These are phyloP conservation scores for Scopus umbretta DNA, from an alignment of 2,113 vertebrate species.

Conservation along the genomic window DNA sequence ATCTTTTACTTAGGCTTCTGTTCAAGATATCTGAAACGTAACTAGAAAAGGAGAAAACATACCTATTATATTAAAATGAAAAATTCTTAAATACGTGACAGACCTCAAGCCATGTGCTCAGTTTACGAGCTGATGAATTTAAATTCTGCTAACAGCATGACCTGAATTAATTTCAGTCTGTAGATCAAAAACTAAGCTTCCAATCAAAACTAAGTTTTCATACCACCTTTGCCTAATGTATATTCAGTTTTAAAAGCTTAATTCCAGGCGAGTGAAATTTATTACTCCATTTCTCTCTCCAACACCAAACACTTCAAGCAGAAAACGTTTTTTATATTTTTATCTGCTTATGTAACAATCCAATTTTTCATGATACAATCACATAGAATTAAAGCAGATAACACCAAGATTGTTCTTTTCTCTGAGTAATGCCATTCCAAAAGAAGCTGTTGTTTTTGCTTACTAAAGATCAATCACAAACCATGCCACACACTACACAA, in stretches of 20 bases:
- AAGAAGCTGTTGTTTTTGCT: not conserved
- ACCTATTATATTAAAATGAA: not conserved
- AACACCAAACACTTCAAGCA: not conserved
- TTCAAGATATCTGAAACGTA: not conserved
- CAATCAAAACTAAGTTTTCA: not conserved
- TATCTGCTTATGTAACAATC: not conserved
- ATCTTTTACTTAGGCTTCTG: not conserved
- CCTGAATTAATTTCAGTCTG: not conserved
- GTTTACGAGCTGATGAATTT: not conserved
- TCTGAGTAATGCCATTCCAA: not conserved
- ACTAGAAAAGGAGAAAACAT: not conserved
- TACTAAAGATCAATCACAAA: not conserved
- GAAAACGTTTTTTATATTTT: not conserved
- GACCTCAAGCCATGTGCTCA: not conserved
- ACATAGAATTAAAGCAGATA: not conserved
- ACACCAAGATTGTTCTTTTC: not conserved
- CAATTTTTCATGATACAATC: not conserved
- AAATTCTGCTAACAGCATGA: not conserved
- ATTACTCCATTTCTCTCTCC: not conserved
- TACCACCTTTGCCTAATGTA: not conserved
- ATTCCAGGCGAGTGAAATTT: not conserved
- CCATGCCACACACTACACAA: not conserved
- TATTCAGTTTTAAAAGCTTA: not conserved
- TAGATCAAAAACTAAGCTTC: not conserved
- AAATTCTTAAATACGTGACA: not conserved